A percentile compares a stretch with the other conserved stretches of the same genome.
Evolutionary conservation across 1,140 invertebrate genomes (phyloP).

Genomic region (Gonioctena quinquepunctata): DNA sequence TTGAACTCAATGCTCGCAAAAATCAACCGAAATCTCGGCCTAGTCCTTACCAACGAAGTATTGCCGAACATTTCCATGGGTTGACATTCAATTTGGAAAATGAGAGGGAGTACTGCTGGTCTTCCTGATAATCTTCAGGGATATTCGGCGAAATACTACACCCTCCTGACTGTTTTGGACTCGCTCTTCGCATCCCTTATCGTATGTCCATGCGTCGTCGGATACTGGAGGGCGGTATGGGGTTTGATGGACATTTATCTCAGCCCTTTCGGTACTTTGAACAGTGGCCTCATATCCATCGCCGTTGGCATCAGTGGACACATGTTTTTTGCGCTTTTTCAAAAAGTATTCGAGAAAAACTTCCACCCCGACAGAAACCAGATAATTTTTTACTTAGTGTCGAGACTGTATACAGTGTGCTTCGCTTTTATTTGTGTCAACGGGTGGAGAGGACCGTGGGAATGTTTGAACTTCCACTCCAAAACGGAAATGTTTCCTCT

Average conservation of each 20-base stretch:
- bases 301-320: constrained; percentile 70
- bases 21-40: neutral
- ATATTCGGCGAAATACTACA: constrained; percentile 60
- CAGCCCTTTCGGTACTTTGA: constrained; percentile 61
- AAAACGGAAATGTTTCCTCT: constrained; percentile 63
- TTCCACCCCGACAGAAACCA: constrained; percentile 70
- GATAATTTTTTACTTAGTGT: constrained; percentile 70
- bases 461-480: constrained; percentile 71
- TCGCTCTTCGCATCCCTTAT: constrained; percentile 70
- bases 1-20: neutral
- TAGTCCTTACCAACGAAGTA: constrained; percentile 1
- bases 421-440: constrained; percentile 81
- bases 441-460: constrained; percentile 82
- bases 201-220: constrained; percentile 77
- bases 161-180: constrained; percentile 70
- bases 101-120: constrained; percentile 65
- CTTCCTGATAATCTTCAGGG: constrained; percentile 58
- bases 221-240: constrained; percentile 87
- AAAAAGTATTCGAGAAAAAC: constrained; percentile 64
- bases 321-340: constrained; percentile 68
- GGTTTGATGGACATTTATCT: constrained; percentile 75
- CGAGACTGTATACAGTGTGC: constrained; percentile 73
- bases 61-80: neutral
- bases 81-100: constrained; percentile 40
- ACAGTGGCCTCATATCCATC: constrained; percentile 69